These are phyloP conservation scores for Pipra filicauda DNA, from an alignment of 2,113 vertebrate genomes.

Conservation along the genomic window DNA sequence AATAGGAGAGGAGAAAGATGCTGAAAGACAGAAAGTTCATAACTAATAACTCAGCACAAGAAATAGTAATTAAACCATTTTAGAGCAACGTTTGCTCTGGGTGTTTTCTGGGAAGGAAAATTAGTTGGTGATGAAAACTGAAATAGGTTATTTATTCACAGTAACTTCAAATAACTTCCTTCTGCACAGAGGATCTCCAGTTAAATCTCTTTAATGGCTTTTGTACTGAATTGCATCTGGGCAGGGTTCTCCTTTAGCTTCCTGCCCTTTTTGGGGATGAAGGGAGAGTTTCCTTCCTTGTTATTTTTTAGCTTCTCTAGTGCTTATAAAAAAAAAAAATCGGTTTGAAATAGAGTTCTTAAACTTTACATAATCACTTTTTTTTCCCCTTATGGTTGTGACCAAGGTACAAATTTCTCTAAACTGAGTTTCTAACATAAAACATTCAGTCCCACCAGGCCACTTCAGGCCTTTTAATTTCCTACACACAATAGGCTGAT, in stretches of 20 bases:
- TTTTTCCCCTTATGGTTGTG: neutral
- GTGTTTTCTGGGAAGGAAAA: neutral
- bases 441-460: neutral
- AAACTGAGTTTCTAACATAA: neutral
- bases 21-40: neutral
- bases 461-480: constrained; percentile 22
- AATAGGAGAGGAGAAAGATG: neutral
- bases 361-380: neutral
- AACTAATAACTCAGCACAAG: neutral
- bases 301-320: no score
- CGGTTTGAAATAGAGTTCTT: neutral
- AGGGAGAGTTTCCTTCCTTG: neutral
- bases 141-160: neutral
- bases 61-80: constrained; percentile 20
- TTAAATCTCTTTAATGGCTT: neutral
- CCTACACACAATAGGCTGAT: neutral
- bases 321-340: neutral
- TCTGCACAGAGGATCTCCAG: neutral
- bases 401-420: neutral
- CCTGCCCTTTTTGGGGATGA: neutral
- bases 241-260: neutral
- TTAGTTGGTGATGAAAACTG: neutral
- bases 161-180: neutral
- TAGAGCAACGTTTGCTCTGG: neutral
- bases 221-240: neutral